These are phyloP conservation scores for Xyrauchen texanus DNA, from an alignment of 2,113 vertebrate species.

Conservation along the genomic window DNA sequence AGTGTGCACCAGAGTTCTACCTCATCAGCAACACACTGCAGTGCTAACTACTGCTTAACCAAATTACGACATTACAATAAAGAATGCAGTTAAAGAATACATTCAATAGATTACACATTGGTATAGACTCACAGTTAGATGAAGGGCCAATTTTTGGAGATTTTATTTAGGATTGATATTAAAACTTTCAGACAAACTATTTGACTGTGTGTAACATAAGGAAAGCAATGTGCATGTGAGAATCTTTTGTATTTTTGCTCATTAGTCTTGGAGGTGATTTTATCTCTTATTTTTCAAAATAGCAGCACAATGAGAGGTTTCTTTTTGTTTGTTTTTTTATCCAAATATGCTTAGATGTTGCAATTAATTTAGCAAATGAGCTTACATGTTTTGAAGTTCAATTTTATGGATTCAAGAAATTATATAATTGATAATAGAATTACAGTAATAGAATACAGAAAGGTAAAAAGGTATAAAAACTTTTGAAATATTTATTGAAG, in stretches of 20 bases:
- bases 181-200: not conserved
- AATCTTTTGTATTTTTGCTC: not conserved
- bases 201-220: not conserved
- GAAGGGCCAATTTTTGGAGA: not conserved
- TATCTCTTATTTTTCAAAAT: not conserved
- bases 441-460: too few species aligned
- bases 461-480: too few species aligned
- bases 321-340: not conserved
- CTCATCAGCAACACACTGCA: conserved; percentile 14
- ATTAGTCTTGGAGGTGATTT: not conserved
- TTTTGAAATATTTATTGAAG: too few species aligned
- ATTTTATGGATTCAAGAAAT: not conserved
- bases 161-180: not conserved
- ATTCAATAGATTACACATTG: not conserved
- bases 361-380: not conserved
- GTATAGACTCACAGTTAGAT: not conserved
- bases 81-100: not conserved
- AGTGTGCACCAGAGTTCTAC: conserved; percentile 23
- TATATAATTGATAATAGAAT: too few species aligned
- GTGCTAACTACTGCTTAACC: conserved; percentile 28
- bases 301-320: not conserved
- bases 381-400: too few species aligned
- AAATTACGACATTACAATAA: conserved; percentile 15
- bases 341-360: not conserved
- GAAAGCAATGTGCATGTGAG: not conserved